These are phyloP conservation scores for Crepidodera aurea DNA, from an alignment of 2,888 invertebrate species.

Conservation along the genomic window DNA sequence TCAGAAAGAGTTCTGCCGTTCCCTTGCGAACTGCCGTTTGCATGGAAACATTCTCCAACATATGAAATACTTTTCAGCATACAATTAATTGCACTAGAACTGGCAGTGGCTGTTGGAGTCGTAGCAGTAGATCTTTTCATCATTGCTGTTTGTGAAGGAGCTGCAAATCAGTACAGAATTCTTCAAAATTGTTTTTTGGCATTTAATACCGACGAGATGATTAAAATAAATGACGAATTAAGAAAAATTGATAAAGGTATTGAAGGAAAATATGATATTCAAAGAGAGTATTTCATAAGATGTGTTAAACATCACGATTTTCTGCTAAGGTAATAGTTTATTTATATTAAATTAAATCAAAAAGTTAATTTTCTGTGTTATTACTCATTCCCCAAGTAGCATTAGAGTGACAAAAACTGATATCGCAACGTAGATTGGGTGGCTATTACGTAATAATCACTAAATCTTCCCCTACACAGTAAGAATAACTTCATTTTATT, in stretches of 20 bases:
- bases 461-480: no score
- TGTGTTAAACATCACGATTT: slow-evolving; percentile 1
- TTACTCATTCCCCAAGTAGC: no score
- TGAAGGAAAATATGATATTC: neutral
- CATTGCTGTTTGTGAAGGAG: neutral
- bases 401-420: no score
- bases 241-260: neutral
- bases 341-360: no score
- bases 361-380: no score
- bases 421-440: no score
- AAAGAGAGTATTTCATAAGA: slow-evolving; percentile 15
- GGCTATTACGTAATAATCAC: no score
- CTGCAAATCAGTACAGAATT: slow-evolving; percentile 8
- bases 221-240: neutral
- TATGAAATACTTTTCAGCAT: neutral
- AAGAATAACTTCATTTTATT: no score
- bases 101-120: neutral
- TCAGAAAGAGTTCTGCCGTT: slow-evolving; percentile 6
- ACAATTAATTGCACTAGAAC: neutral
- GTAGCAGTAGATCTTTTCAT: neutral
- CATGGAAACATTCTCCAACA: neutral
- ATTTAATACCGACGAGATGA: slow-evolving; percentile 4
- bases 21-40: neutral
- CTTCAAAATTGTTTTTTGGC: slow-evolving; percentile 14
- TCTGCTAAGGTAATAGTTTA: neutral